These are phyloP conservation scores for Glomeris maerens DNA, from an alignment of 1,140 invertebrate species.

Conservation along the genomic window DNA sequence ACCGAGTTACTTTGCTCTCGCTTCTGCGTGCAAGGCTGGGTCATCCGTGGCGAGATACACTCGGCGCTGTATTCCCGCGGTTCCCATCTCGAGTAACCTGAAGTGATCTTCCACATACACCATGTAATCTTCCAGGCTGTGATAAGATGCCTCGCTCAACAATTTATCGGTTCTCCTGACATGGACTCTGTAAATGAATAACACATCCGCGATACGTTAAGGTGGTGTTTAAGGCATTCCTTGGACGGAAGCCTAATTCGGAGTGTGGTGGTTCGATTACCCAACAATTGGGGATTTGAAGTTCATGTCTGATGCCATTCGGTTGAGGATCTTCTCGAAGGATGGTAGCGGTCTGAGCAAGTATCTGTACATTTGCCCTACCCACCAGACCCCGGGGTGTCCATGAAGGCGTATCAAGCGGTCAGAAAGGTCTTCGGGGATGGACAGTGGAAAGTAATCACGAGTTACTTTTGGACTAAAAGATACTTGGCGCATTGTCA, in stretches of 20 bases:
- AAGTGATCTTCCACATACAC: background rate
- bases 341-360: conserved; percentile 47
- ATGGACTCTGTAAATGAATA: conserved; percentile 58
- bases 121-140: background rate
- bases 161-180: conserved; percentile 95
- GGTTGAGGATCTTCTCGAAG: conserved; percentile 53
- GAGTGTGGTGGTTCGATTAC: too few relatives aligned
- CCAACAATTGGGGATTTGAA: conserved; percentile 83
- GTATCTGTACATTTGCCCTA: conserved; percentile 86
- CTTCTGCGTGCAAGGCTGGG: too few relatives aligned
- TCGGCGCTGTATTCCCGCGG: too few relatives aligned
- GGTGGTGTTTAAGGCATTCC: too few relatives aligned
- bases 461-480: conserved; percentile 76
- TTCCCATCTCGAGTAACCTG: background rate
- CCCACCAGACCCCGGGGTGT: conserved; percentile 93
- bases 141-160: conserved; percentile 45
- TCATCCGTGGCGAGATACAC: too few relatives aligned
- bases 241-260: too few relatives aligned
- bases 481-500: conserved; percentile 84
- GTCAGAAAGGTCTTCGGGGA: conserved; percentile 76
- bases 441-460: conserved; percentile 74
- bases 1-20: conserved; percentile 31
- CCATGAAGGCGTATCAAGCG: conserved; percentile 73
- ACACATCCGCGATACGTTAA: too few relatives aligned
- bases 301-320: conserved; percentile 57